Conservation (phyloP, 23 tunicate species). For the Oikopleura vanhoeffeni region DNA sequence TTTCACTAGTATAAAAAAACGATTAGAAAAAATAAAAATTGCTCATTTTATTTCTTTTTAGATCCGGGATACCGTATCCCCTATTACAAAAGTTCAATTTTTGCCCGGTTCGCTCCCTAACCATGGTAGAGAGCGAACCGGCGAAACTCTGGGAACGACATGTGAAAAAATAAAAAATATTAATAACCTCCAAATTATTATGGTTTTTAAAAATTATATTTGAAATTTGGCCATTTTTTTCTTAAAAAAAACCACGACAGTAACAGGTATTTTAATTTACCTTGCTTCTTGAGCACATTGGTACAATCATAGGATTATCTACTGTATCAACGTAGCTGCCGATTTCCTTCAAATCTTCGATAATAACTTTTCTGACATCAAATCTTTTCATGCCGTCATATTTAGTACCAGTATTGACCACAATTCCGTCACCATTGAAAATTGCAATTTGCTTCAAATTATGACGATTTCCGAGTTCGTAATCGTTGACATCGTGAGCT, state of each 20-base stretch:
- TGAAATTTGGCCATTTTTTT: neutral
- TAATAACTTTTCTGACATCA: slow-evolving; percentile 46
- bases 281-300: slow-evolving; percentile 28
- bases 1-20: no score
- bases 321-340: slow-evolving; percentile 44
- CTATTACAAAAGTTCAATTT: no score
- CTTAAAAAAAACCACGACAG: neutral
- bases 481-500: slow-evolving; percentile 92
- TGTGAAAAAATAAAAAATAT: no score
- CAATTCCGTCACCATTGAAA: slow-evolving; percentile 47
- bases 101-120: no score
- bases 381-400: slow-evolving; percentile 96
- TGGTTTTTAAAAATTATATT: no score
- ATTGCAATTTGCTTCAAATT: slow-evolving; percentile 38
- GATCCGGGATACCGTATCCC: no score
- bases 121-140: no score
- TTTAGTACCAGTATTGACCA: slow-evolving; percentile 40
- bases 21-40: no score
- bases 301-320: slow-evolving; percentile 95
- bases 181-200: no score
- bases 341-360: slow-evolving; percentile 41
- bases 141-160: no score
- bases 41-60: no score
- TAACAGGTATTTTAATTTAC: no score
- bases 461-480: slow-evolving; percentile 83